These are phyloP conservation scores for Drosophila testacea DNA, from an alignment of 2,888 invertebrate species.

Conservation along the genomic window DNA sequence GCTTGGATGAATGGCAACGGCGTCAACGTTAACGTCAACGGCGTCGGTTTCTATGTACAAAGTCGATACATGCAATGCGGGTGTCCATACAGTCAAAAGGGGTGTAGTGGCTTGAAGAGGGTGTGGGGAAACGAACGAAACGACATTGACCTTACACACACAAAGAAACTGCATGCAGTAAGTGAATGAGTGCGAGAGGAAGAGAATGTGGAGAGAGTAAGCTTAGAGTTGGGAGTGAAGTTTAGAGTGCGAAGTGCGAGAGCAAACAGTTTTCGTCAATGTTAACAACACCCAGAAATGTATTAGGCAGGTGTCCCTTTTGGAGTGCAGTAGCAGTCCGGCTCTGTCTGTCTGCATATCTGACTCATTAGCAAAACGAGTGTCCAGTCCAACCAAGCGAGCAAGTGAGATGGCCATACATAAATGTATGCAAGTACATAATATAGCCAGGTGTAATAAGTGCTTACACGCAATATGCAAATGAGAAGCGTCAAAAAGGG, in stretches of 20 bases:
- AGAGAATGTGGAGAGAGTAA: background rate
- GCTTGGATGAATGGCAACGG: slow-evolving; percentile 66
- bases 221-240: background rate
- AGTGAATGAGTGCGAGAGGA: slow-evolving; percentile 28
- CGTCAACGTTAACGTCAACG: slow-evolving; percentile 27
- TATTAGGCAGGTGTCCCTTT: slow-evolving; percentile 53
- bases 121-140: slow-evolving; percentile 56
- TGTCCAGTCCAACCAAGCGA: slow-evolving; percentile 35
- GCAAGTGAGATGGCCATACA: slow-evolving; percentile 49
- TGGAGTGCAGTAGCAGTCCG: no score
- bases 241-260: slow-evolving; percentile 35
- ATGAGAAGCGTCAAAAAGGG: slow-evolving; percentile 34
- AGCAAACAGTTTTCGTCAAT: slow-evolving; percentile 58
- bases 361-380: slow-evolving; percentile 54
- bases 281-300: slow-evolving; percentile 61
- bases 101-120: slow-evolving; percentile 12
- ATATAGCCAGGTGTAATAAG: slow-evolving; percentile 67
- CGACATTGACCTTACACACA: slow-evolving; percentile 83
- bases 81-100: slow-evolving; percentile 27
- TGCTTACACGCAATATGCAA: slow-evolving; percentile 75
- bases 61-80: slow-evolving; percentile 68
- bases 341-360: slow-evolving; percentile 11
- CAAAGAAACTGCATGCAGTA: slow-evolving; percentile 19
- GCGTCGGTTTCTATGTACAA: slow-evolving; percentile 52
- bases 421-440: slow-evolving; percentile 39